Evolutionary conservation across 2,797 vertebrate species (phyloP), one percentile per base, ranked within the genome.

Genomic region (Hydrophis major): DNA sequence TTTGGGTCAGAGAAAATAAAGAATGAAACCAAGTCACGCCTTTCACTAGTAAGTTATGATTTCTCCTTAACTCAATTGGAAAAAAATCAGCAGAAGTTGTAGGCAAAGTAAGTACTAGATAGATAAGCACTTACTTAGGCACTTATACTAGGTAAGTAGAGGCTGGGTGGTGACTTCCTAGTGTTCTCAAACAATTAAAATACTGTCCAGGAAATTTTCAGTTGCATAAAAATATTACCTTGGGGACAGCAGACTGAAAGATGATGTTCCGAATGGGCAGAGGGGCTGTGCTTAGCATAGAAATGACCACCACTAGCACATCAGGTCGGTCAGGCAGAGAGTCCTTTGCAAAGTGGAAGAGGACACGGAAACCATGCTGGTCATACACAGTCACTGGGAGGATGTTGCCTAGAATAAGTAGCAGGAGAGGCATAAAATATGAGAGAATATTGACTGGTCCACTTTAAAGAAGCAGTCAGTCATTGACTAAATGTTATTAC

Each of bases 171-270:
- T 32, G 53, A 47, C 4, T 14, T 69, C 12, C 16, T 10, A 14
- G n/a, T 50, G 10, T 69, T n/a, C 69, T n/a, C 66, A 83, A 88
- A 88, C 27, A 47, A 83, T 60, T 53, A 28, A 47, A 56, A 37
- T 42, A 88, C 12, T 59, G 20, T 16, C 25, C 53, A 66, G 2
- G 14, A 28, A n/a, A 22, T 20, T 42, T 61, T 66, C 6, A 69
- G 32, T 66, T 63, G 32, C 11, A 91, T 83, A 74, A 47, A 56
- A 50, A 42, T 32, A 90, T 93, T 96, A 99, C 99, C 99, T 99
- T 99, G 94, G 99, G 99, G 32, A 99, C 99, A 0, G 99, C 99
- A 0, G 99, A 98, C 97, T 99, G 99, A 97, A 99, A 99, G 94
- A 98, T 97, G 59, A 99, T 99, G 97, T 98, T 99, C 95, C 98